A percentile compares a stretch with the other conserved stretches of the same genome.
Conservation (phyloP, 92 coral and sea anemone species). For the Heteractis magnifica region DNA sequence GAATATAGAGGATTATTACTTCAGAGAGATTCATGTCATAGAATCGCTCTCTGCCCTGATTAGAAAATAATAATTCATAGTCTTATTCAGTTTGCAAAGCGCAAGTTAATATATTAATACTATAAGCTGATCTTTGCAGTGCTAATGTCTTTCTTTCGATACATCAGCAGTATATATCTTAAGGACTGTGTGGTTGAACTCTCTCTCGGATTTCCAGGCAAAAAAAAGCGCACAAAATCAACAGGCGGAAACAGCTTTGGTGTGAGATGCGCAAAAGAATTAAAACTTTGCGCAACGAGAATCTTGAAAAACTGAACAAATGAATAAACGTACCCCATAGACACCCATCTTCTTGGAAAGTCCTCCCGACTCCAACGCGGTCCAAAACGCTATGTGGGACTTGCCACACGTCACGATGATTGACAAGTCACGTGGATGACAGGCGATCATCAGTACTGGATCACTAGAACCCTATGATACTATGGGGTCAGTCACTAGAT, state of each 20-base stretch:
- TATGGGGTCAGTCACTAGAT: too few relatives aligned
- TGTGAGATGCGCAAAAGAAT: neutral
- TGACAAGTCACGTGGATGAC: conserved; percentile 55
- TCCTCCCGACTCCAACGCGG: conserved; percentile 55
- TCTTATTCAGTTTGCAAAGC: too few relatives aligned
- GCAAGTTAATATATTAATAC: too few relatives aligned
- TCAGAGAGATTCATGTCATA: too few relatives aligned
- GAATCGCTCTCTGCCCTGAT: too few relatives aligned
- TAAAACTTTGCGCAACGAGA: too few relatives aligned
- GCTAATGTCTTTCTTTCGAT: too few relatives aligned
- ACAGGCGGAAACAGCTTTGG: neutral
- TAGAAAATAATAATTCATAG: too few relatives aligned
- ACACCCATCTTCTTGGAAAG: conserved; percentile 79
- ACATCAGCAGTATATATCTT: too few relatives aligned
- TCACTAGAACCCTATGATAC: conserved; percentile 64
- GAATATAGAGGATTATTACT: neutral
- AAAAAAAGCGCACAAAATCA: neutral
- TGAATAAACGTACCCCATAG: conserved; percentile 52
- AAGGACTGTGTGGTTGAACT: neutral
- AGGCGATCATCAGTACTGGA: conserved; percentile 58
- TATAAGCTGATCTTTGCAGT: too few relatives aligned
- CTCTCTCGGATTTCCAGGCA: neutral
- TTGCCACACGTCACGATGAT: conserved; percentile 74
- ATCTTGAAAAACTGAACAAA: neutral
- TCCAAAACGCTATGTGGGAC: conserved; percentile 85